phyloP scores from a whole-genome alignment of 2,888 invertebrate species.

The Argynnis bischoffii region DNA sequence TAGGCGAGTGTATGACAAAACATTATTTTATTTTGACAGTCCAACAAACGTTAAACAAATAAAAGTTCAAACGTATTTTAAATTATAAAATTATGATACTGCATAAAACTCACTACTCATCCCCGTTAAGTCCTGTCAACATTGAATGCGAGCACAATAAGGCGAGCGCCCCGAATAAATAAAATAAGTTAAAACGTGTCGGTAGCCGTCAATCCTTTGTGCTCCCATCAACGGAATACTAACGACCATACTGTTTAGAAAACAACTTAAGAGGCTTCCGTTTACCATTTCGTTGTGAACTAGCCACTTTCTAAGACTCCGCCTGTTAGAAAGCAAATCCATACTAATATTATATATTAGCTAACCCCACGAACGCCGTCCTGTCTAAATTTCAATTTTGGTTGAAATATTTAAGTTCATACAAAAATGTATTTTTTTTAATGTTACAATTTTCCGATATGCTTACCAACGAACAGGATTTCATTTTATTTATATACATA shows the following conservation, averaged over 20 bases:
- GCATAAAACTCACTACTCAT: slow-evolving; percentile 28
- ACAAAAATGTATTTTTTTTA: no score
- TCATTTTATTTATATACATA: no score
- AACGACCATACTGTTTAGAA: slow-evolving; percentile 68
- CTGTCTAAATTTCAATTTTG: no score
- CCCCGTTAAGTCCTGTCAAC: slow-evolving; percentile 32
- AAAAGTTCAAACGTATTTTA: neutral
- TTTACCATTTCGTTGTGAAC: slow-evolving; percentile 48
- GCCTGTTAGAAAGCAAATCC: neutral
- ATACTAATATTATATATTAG: neutral
- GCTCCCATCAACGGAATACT: slow-evolving; percentile 41
- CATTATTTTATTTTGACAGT: neutral
- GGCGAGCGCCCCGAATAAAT: slow-evolving; percentile 27
- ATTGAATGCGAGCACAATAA: slow-evolving; percentile 31
- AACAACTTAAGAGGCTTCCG: slow-evolving; percentile 79
- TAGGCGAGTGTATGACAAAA: neutral
- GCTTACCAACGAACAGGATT: no score
- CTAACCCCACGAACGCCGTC: neutral
- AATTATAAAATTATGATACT: slow-evolving; percentile 18
- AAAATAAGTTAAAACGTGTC: slow-evolving; percentile 40
- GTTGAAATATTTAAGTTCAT: no score
- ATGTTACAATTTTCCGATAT: no score
- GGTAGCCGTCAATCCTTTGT: slow-evolving; percentile 48
- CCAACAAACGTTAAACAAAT: slow-evolving; percentile 12
- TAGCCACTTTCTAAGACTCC: neutral